Evolutionary conservation across 2,888 invertebrate species (phyloP).

Genomic region (Tetragonula carbonaria): DNA sequence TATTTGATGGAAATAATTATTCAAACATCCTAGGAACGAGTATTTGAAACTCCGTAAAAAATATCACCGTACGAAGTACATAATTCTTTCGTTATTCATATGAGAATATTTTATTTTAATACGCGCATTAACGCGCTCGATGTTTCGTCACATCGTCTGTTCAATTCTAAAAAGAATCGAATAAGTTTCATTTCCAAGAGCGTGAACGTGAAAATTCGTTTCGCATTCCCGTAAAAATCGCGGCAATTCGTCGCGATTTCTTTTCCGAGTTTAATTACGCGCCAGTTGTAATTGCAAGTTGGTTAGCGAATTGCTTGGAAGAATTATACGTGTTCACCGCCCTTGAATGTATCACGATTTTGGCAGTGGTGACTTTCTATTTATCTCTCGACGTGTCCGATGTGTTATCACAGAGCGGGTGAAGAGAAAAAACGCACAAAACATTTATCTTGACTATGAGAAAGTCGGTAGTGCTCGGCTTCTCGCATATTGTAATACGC

Average conservation of each 20-base stretch:
- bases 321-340: neutral
- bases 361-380: neutral
- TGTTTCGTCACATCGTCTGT: neutral
- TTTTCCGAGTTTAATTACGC: neutral
- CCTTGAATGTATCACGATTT: neutral
- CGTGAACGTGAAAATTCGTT: neutral
- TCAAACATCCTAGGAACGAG: neutral
- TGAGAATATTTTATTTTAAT: neutral
- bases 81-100: neutral
- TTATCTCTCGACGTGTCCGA: neutral
- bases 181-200: neutral
- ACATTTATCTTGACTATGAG: slow-evolving; percentile 67
- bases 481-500: slow-evolving; percentile 77
- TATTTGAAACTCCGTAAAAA: neutral
- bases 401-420: slow-evolving; percentile 29
- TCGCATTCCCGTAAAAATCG: neutral
- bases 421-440: slow-evolving; percentile 38
- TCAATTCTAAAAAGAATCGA: neutral
- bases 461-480: slow-evolving; percentile 56
- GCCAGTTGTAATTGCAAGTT: neutral
- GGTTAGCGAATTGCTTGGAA: neutral
- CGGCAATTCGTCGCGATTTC: neutral
- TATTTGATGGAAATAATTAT: neutral
- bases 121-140: neutral
- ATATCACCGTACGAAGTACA: neutral